Base-by-base conservation (phyloP, 2,113 vertebrate genomes). In the Herpetotheres cachinnans region DNA sequence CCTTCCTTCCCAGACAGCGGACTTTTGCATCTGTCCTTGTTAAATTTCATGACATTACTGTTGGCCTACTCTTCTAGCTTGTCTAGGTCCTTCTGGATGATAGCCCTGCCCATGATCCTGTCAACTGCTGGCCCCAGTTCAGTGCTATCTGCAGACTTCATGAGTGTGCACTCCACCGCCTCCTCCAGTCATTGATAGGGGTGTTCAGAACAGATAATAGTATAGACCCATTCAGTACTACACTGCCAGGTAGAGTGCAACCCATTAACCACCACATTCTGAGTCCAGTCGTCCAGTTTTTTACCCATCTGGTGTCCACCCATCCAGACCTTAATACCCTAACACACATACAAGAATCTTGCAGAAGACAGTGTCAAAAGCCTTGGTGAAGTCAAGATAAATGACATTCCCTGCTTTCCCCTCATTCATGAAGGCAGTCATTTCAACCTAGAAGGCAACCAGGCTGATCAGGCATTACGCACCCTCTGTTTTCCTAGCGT, bases 101-200 rank as follows among this genome's bases (percentile, higher is more conserved):
- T 7, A 73, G 52, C 16, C 27, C 5, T 73, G 27, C 12, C 38
- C 34, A 26, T 29, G 27, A 36, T 30, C 27, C 6, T 36, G 50
- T 30, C 27, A 52, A 13, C 18, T 42, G 32, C 7, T 0, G 0
- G 13, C 11, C 13, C 8, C 38, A 38, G 8, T 47, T 47, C 38
- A 36, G 11, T 80, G 11, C 16, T 52, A 11, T 63, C 42, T 70
- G 70, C 4, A 25, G 29, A 65, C 46, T 55, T 67, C 54, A 34
- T 22, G 13, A 59, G 44, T 29, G 40, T 67, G 32, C 27, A 11
- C 5, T 52, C 25, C 24, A 70, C 10, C 49, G 34, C 25, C 73
- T 29, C 38, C 22, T 55, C 44, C 32, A 46, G n/a, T 52, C 49
- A 42, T 14, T 18, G 47, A n/a, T 1, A 52, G 27, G 44, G 16